Base-by-base conservation (phyloP, 2,113 vertebrate species). In the Ia io region DNA sequence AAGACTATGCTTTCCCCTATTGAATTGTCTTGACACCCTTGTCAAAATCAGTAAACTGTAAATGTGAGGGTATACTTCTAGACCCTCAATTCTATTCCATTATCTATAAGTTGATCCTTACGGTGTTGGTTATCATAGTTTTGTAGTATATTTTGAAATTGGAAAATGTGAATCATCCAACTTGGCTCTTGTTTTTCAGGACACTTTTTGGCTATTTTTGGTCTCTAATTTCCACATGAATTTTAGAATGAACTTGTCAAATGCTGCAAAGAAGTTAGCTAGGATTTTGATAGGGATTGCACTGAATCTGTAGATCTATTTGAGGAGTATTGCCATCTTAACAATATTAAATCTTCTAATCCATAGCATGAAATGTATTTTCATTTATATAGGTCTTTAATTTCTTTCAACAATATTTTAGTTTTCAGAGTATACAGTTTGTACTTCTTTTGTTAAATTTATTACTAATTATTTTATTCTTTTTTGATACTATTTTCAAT, bases 191-290 rank as follows among this genome's bases (percentile, higher is more conserved):
- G 18, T 59, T 91, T 95, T 88, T 79, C 35, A 93, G 84, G 42
- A 70, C 69, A 49, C 56, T 25, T 74, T 95, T 89, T 91, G 14
- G 28, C 16, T 96, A 86, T 93, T 65, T 42, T 49, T 35, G 8
- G 28, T 67, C 69, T 17, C n/a, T 16, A 6, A 84, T 92, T 84
- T 88, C 30, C 63, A 83, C 47, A 79, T 79, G 40, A 87, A 83
- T 90, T 93, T 86, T 84, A 84, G 47, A 20, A 84, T 94, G 28
- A 83, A 12, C 35, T 83, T 92, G 32, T 85, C 59, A 95, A 96
- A 78, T 96, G 91, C 20, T 47, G 53, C 79, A 44, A 87, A 96
- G 37, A 49, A 30, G 18, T 17, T 25, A 86, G 10, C 44, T 92
- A 8, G 18, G 22, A 59, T 73, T 86, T 70, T 87, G 51, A 77